phyloP scores from a whole-genome alignment of 2,888 invertebrate genomes.

The Disparrhopalites patrizii region DNA sequence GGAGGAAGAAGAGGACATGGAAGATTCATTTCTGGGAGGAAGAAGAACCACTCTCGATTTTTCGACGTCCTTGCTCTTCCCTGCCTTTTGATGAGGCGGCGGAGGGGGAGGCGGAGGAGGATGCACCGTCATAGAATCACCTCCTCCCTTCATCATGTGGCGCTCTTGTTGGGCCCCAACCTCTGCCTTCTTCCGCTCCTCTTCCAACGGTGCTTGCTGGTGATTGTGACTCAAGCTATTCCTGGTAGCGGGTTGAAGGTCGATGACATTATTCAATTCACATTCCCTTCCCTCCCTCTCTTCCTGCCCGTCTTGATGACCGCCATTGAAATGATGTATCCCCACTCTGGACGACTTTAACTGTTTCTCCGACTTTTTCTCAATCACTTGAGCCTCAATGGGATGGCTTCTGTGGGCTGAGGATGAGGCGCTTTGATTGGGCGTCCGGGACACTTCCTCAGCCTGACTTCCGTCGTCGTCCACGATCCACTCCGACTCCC shows the following conservation, averaged over 20 bases:
- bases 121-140: background rate
- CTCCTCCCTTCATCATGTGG: background rate
- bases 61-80: background rate
- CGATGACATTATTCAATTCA: no score
- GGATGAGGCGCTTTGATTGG: background rate
- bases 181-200: no score
- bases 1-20: background rate
- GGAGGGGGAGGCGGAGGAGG: background rate
- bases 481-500: conserved; percentile 20
- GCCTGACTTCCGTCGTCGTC: conserved; percentile 1
- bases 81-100: background rate
- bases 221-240: no score
- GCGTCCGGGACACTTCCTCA: background rate
- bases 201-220: no score
- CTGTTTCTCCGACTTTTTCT: no score
- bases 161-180: background rate
- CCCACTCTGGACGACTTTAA: no score
- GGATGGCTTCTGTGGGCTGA: background rate
- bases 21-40: conserved; percentile 12
- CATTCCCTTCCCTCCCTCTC: no score
- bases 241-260: no score
- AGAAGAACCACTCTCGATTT: conserved; percentile 19
- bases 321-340: no score
- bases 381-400: no score
- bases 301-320: no score